Base-by-base conservation (phyloP, 2,113 vertebrate species). In the Lonchura striata region DNA sequence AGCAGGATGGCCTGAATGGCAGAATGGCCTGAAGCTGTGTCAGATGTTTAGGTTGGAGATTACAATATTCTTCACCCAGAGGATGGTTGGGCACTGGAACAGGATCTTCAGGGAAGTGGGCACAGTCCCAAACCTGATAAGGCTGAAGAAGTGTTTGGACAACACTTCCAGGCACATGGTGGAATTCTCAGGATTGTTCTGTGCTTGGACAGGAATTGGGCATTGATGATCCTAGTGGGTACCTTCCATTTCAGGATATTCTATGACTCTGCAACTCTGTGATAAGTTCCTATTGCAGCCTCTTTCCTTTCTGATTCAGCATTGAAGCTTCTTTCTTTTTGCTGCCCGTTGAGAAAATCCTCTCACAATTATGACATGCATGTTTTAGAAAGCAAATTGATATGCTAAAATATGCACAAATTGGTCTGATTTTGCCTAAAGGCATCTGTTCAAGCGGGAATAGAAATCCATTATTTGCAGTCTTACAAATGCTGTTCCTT, bases 381-480 rank as follows among this genome's bases (percentile, higher is more conserved):
- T 96, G 93, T 93, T 97, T 96, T 92, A 95, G 89, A 59, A 85
- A 95, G 42, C 66, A 87, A 63, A 81, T 94, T 76, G 37, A 68
- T 86, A 92, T 60, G 41, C 56, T 69, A 96, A 95, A 93, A 92
- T 86, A 90, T 35, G 12, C 25, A 87, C 57, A 88, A 77, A 92
- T 92, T 2, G 30, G 78, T 74, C 66, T 85, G 74, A 95, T 95
- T 95, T 85, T 88, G 65, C 83, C 82, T 80, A 31, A 54, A 96
- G 65, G 95, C 65, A 68, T 93, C 52, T 89, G 70, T 75, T 70
- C 66, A 79, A 88, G 65, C 41, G 0, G 28, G 50, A 71, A 93
- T 49, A 74, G 52, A 88, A 81, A 33, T 94, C 94, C 77, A 75
- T 94, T 92, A 92, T 82, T 91, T 96, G 47, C 50, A 91, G 27